Evolutionary conservation across 2,888 invertebrate genomes (phyloP).

Genomic region (Rapana venosa): DNA sequence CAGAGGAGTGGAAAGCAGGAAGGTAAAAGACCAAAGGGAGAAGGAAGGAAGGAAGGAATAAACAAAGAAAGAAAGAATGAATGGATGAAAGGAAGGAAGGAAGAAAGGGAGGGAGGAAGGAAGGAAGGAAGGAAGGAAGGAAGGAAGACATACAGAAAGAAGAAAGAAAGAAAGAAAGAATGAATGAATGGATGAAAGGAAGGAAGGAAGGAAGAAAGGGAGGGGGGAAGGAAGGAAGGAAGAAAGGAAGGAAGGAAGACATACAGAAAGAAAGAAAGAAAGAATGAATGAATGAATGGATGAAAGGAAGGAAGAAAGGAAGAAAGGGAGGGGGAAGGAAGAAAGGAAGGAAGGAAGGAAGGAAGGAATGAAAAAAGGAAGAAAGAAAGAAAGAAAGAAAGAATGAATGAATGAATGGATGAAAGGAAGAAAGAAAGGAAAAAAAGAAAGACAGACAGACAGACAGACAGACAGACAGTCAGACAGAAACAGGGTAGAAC

Average conservation of each 20-base stretch:
- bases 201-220: no score
- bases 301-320: background rate
- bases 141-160: background rate
- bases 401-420: no score
- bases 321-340: background rate
- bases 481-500: no score
- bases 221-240: background rate
- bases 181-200: no score
- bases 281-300: no score
- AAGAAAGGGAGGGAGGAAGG: background rate
- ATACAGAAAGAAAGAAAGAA: background rate
- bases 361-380: background rate
- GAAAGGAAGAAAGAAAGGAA: no score
- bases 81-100: no score
- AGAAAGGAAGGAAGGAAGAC: background rate
- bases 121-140: background rate
- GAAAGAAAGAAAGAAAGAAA: background rate
- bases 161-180: no score
- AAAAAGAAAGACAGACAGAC: no score
- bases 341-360: background rate
- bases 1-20: background rate
- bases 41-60: background rate
- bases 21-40: background rate
- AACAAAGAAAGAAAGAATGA: background rate
- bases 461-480: no score